A percentile compares a stretch with the other conserved stretches of the same genome.
phyloP scores from a whole-genome alignment of 2,113 vertebrate genomes.

The Candoia aspera region DNA sequence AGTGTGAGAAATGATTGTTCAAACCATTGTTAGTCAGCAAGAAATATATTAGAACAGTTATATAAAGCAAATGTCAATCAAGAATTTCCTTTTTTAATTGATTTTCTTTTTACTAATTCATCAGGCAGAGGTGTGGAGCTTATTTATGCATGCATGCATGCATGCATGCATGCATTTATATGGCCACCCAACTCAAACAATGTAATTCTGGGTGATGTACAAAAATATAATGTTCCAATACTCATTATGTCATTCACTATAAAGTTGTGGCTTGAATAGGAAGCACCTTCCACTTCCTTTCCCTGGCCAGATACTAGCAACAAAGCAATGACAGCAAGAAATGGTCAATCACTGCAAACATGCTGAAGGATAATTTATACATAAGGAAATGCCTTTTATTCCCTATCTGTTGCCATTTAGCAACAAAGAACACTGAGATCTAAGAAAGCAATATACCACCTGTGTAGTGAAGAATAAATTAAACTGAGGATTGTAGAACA shows the following conservation, averaged over 20 bases:
- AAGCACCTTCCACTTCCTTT: neutral
- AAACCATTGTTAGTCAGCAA: neutral
- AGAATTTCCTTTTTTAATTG: neutral
- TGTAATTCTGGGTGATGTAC: neutral
- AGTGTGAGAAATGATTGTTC: neutral
- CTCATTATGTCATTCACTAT: neutral
- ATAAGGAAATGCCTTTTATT: neutral
- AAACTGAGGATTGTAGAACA: neutral
- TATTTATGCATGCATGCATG: no score
- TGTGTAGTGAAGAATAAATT: neutral
- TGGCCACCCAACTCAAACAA: no score
- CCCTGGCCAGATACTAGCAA: neutral
- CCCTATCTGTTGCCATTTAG: neutral
- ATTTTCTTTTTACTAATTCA: neutral
- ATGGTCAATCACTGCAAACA: neutral
- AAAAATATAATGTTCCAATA: neutral
- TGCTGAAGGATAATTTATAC: neutral
- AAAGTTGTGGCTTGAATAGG: neutral
- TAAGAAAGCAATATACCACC: neutral
- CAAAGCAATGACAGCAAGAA: neutral
- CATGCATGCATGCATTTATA: no score
- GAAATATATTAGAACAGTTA: neutral
- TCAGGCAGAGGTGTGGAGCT: neutral
- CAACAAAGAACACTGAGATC: neutral
- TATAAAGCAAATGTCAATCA: neutral